Evolutionary conservation across 92 coral and sea anemone species (phyloP), one percentile per base, ranked within the genome.

Genomic region (Paramuricea clavata): DNA sequence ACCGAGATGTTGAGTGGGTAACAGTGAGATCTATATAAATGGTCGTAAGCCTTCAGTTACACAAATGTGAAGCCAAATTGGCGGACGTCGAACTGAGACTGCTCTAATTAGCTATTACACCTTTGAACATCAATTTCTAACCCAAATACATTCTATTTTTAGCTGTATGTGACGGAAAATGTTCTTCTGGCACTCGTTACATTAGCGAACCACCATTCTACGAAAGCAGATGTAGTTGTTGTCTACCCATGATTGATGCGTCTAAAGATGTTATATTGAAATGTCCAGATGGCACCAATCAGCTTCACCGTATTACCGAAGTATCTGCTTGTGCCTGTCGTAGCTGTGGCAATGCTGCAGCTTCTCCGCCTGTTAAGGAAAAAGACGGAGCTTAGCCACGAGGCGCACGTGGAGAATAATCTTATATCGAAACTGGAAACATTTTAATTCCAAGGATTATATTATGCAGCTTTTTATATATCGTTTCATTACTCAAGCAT

Each of bases 131-230:
- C 27, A 12, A 12, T 12, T 25, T 31, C n/a, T 31, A 69, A 69
- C 41, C 19, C 17, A 10, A 31, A 21, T 21, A 16, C 69, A 12
- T 26, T 73, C 54, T 19, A 21, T 42, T 41, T 42, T 39, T 39
- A 73, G 79, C 33, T 73, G 79, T 73, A 16, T 73, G 79, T 73
- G 79, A 73, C 30, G 79, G 79, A 1, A 73, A 73, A 25, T 73
- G 79, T 73, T 23, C 59, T 9, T 73, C 79, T 73, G 79, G 79
- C 28, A 73, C 79, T 31, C 79, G 79, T 13, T 73, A 73, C 79
- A 73, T 73, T 47, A 21, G 34, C 35, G 79, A 73, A 73, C 17
- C 79, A 21, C 79, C 79, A 23, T 73, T 21, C 35, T 73, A 73
- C 54, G 79, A 73, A 73, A 25, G 79, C 30, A 36, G 79, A 22